Evolutionary conservation across 2,888 invertebrate genomes (phyloP), one percentile per base, ranked within the genome.

Genomic region (Xestoiulus laeticollis): DNA sequence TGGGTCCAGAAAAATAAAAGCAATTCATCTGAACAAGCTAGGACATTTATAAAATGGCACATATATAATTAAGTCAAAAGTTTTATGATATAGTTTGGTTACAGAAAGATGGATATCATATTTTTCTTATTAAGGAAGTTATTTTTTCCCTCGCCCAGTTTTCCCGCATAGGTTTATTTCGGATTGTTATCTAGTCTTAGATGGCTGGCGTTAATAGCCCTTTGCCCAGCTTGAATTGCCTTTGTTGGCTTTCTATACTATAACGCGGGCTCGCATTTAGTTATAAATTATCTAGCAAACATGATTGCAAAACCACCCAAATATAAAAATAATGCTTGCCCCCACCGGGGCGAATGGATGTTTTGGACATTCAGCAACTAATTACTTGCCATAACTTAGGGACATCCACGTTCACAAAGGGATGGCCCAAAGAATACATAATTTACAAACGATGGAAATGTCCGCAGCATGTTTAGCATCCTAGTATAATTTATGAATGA

Each of bases 401-500:
- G 6, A 78, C 22, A 30, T 78, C 26, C 78, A 30, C 12, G 30
- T 22, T 26, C 30, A 78, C 78, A 78, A 78, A 78, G 78, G 78
- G 78, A 78, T 26, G 30, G 12, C 14, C 30, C 30, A 22, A 22
- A 10, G 59, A 22, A 68, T 68, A 68, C 59, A 68, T 22, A 68
- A 68, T 68, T 68, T n/a, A n/a, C 10, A 22, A 68, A 68, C 59
- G 59, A 68, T 68, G 59, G 22, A 22, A 22, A 22, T 22, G 59
- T 68, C 59, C 22, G 22, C 22, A 8, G 22, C 59, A 53, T n/a
- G 53, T 53, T n/a, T n/a, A 19, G 3, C 53, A 22, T 68, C 8
- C 19, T 68, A 22, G 22, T 30, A n/a, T n/a, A 78, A 78, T 78
- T 78, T 78, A 78, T 78, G 78, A 78, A 78, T 78, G 78, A 78